Evolutionary conservation across 2,113 vertebrate species (phyloP), one percentile per base, ranked within the genome.

Genomic region (Otolemur garnettii): DNA sequence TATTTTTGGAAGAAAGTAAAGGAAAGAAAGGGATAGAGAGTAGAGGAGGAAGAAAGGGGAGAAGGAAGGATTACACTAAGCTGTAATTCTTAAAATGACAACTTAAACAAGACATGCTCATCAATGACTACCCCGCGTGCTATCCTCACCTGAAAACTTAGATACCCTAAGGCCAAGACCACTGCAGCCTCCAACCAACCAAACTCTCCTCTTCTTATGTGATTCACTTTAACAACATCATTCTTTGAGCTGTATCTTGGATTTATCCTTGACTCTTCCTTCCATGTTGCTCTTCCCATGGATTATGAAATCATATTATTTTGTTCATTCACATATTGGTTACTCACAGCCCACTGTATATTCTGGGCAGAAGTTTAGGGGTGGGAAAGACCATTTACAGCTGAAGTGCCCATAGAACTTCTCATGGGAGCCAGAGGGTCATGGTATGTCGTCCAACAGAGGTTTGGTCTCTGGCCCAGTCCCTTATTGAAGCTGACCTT

Each of bases 241-340:
- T 80, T 71, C 33, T 28, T 33, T 53, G 50, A 80, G 42, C 7
- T 33, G 24, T 75, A 45, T 60, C 21, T 69, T 81, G 42, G 28
- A 50, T 77, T 88, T 88, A 83, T 77, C 59, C 68, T 91, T 53
- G 33, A 92, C 13, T 38, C 50, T 77, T 91, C 50, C 45, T 87
- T 93, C 38, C 74, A 69, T 35, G 80, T 69, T 57, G 72, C 60
- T 84, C 64, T 69, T 78, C 86, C 42, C n/a, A 68, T n/a, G 77
- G 78, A 55, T 59, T 80, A 69, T n/a, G 85, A 84, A 82, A 35
- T 38, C 19, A 9, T 55, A 53, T 28, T 86, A 10, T 35, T 83
- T 21, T 53, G 14, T 69, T 75, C 42, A 57, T 84, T 88, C 71
- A 35, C 24, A 6, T 10, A 33, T 33, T 45, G 66, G 45, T 62